phyloP scores from a whole-genome alignment of 1,140 invertebrate species.

The Drosophila ironensis region DNA sequence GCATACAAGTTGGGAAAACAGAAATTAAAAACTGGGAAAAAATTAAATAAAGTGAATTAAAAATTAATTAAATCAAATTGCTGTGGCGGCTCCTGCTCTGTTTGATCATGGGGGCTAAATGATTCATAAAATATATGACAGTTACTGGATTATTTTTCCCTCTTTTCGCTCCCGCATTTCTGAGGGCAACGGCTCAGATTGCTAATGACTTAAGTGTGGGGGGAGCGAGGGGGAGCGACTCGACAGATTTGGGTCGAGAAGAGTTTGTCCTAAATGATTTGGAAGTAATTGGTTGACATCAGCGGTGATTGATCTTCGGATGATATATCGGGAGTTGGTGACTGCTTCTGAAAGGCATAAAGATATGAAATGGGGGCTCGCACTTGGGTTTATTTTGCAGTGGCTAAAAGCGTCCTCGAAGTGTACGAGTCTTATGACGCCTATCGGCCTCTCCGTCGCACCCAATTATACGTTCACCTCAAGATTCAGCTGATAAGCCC shows the following conservation, averaged over 20 bases:
- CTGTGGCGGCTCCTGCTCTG: conserved; percentile 31
- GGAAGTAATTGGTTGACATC: conserved; percentile 56
- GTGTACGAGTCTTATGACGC: not conserved
- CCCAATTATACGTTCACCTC: conserved; percentile 15
- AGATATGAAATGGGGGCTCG: not conserved
- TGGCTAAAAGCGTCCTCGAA: no score
- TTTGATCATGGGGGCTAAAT: conserved; percentile 52
- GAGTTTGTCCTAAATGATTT: conserved; percentile 52
- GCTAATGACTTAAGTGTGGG: conserved; percentile 52
- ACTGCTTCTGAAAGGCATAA: not conserved
- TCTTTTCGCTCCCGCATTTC: conserved; percentile 21
- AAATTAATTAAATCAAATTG: conserved; percentile 77
- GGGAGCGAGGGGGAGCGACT: not conserved
- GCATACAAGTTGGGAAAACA: conserved; percentile 46
- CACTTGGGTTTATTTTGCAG: no score
- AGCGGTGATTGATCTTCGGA: conserved; percentile 61
- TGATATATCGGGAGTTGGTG: conserved; percentile 27
- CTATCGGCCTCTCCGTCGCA: not conserved
- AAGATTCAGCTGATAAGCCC: conserved; percentile 10
- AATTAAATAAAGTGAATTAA: conserved; percentile 69
- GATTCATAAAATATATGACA: conserved; percentile 66
- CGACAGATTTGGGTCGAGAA: conserved; percentile 5
- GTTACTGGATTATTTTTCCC: conserved; percentile 28
- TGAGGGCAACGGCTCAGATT: conserved; percentile 47
- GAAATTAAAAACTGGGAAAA: conserved; percentile 23